Conservation (phyloP, 1,140 invertebrate genomes). For the Coenobita brevimanus region DNA sequence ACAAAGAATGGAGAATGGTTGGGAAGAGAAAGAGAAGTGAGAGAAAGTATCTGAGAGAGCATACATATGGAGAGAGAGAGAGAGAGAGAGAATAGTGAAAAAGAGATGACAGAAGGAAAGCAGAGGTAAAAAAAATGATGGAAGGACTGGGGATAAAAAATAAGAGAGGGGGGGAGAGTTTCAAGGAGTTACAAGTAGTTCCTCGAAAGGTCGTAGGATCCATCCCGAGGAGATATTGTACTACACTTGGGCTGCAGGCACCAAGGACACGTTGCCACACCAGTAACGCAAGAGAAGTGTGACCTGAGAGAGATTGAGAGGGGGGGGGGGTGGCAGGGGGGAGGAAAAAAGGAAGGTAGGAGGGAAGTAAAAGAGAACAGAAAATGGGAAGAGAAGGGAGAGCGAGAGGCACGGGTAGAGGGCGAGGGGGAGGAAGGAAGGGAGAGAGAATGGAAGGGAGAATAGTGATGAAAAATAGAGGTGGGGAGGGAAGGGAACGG, state of each 20-base stretch:
- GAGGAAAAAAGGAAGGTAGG: background rate
- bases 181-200: no score
- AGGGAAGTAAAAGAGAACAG: background rate
- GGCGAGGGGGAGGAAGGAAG: background rate
- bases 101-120: background rate
- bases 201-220: no score
- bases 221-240: no score
- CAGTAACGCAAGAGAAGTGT: no score
- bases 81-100: background rate
- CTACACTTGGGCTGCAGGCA: no score
- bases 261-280: no score
- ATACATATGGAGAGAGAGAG: background rate
- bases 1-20: background rate
- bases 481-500: background rate
- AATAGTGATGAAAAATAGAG: background rate
- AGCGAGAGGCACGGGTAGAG: background rate
- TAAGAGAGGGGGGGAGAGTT: no score
- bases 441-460: background rate
- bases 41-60: background rate
- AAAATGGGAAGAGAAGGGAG: background rate
- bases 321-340: background rate
- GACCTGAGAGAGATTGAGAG: no score
- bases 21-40: background rate
- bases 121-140: no score
- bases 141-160: no score